These are phyloP conservation scores for Phenganax marumi DNA, from an alignment of 92 coral and sea anemone species.

Conservation along the genomic window DNA sequence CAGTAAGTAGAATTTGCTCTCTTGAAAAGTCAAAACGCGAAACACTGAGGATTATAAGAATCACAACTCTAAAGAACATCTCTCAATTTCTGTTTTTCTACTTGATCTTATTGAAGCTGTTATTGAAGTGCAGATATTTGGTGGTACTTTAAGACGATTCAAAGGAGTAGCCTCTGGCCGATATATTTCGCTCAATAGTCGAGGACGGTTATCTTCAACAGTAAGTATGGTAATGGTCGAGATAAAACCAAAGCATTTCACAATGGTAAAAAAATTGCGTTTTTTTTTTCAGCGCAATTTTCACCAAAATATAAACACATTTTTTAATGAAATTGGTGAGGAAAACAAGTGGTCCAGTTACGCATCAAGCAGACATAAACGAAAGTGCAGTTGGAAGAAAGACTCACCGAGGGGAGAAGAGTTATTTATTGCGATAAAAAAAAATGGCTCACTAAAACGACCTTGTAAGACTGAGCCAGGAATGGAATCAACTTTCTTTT, in stretches of 20 bases:
- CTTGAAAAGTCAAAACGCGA: not conserved
- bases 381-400: not conserved
- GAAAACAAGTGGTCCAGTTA: conserved; percentile 58
- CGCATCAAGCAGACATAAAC: conserved; percentile 40
- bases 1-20: conserved; percentile 1
- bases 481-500: conserved; percentile 71
- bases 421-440: conserved; percentile 67
- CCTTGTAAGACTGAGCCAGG: conserved; percentile 65
- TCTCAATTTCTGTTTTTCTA: not conserved
- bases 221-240: conserved; percentile 8
- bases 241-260: not conserved
- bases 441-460: conserved; percentile 62
- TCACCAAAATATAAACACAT: conserved; percentile 31
- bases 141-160: conserved; percentile 55
- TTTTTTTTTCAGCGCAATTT: conserved; percentile 26
- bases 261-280: not conserved
- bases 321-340: conserved; percentile 63
- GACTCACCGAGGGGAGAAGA: not conserved
- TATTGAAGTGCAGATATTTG: conserved; percentile 61
- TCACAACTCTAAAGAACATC: not conserved
- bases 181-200: conserved; percentile 58
- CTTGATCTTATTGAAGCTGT: conserved; percentile 38
- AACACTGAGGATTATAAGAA: not conserved
- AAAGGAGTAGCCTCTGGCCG: conserved; percentile 54
- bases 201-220: conserved; percentile 52